Evolutionary conservation across 2,797 vertebrate species (phyloP), one percentile per base, ranked within the genome.

Genomic region (Percopsis omiscomaycus): DNA sequence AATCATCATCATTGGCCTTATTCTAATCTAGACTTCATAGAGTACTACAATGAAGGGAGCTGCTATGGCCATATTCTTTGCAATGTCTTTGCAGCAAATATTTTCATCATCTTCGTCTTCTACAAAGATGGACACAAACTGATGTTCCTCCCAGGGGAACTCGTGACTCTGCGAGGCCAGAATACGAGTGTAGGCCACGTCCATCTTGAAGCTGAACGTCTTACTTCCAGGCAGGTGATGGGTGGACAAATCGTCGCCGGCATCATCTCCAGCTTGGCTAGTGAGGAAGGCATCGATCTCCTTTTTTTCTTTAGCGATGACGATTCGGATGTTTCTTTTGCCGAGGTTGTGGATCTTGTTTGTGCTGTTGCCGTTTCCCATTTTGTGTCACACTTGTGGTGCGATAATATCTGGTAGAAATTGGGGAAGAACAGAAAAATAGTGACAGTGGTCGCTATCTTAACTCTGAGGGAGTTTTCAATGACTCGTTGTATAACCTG

Each of bases 321-420:
- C 89, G 0, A 81, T 78, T 0, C 86, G 76, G 4, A 91, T 2
- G 49, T 84, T 89, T 48, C 80, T 82, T 3, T 66, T 77, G 84
- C 90, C 91, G 66, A 72, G 30, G 86, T 89, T 90, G 62, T 54
- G 81, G 63, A 90, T n/a, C n/a, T 80, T 83, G 10, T 22, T 77
- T 0, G 79, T 15, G 0, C 13, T 6, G 58, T 12, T 73, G 29
- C 13, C 3, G 5, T 87, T 89, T 42, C 89, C 89, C 88, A 91
- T 90, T 28, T 28, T 65, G 3, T 5, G 28, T 12, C 27, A 8
- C 0, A 15, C 10, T 9, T 4, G 61, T 8, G n/a, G 5, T 44
- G 0, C 2, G 48, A 22, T 13, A 9, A 1, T 30, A 51, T 47
- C 6, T 3, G 37, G 42, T 59, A 53, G 44, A 44, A 30, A 9